Evolutionary conservation across 1,140 invertebrate species (phyloP).

Genomic region (Mamestra configurata): DNA sequence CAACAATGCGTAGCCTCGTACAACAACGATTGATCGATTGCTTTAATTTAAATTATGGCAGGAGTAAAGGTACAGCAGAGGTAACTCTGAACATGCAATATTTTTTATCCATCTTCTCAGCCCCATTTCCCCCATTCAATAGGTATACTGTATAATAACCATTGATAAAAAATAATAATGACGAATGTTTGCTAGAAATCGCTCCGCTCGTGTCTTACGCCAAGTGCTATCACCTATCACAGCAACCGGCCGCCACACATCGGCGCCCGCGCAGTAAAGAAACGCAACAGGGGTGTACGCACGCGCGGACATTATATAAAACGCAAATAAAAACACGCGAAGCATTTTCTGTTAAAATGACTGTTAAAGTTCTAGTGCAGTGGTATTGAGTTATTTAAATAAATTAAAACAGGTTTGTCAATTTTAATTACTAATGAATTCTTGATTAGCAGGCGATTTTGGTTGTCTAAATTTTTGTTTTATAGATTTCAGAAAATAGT

Average conservation of each 20-base stretch:
- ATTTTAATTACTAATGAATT: constrained; percentile 14
- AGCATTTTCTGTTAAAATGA: constrained; percentile 14
- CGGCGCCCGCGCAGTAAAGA: constrained; percentile 24
- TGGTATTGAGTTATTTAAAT: background rate
- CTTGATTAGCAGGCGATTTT: background rate
- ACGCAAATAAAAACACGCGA: constrained; percentile 15
- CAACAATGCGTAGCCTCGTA: too few relatives aligned
- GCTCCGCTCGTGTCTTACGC: constrained; percentile 1
- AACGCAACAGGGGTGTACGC: constrained; percentile 5
- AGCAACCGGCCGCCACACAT: background rate
- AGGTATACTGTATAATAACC: too few relatives aligned
- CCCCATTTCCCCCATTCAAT: too few relatives aligned
- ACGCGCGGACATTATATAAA: background rate
- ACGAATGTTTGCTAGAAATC: background rate
- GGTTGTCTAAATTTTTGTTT: background rate
- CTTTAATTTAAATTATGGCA: background rate
- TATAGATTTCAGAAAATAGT: background rate
- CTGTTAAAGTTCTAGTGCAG: constrained; percentile 4
- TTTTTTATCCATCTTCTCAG: too few relatives aligned
- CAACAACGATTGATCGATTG: too few relatives aligned
- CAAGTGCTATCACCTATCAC: constrained; percentile 26
- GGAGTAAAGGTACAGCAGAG: background rate
- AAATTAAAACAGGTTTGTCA: constrained; percentile 28
- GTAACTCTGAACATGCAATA: too few relatives aligned
- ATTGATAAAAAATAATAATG: too few relatives aligned